Percentiles rank a stretch among this genome's conserved stretches.
phyloP scores from a whole-genome alignment of 2,113 vertebrate species.

The Malurus cyaneus region DNA sequence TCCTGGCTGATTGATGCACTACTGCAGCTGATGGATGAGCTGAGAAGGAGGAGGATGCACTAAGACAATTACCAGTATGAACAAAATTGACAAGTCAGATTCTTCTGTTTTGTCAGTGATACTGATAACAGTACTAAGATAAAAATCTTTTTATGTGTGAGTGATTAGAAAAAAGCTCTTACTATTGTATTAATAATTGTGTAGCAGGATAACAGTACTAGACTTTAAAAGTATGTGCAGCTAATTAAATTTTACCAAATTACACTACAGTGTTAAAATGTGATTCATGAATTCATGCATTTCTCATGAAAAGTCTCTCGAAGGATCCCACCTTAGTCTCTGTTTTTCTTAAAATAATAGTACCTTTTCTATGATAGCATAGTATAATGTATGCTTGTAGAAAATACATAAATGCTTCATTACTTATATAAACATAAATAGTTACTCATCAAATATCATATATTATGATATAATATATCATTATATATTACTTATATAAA shows the following conservation, averaged over 20 bases:
- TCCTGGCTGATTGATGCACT: neutral
- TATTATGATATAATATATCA: no score
- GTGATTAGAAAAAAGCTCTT: neutral
- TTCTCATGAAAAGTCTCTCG: neutral
- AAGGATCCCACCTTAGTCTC: neutral
- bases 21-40: neutral
- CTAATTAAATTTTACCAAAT: neutral
- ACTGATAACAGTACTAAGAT: neutral
- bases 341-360: neutral
- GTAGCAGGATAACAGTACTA: neutral
- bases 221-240: accelerated
- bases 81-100: neutral
- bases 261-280: neutral
- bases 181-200: neutral
- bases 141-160: neutral
- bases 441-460: neutral
- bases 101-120: neutral
- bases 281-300: neutral
- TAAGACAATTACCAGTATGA: neutral
- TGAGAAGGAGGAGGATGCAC: neutral
- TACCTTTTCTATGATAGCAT: neutral
- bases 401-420: neutral
- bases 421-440: neutral
- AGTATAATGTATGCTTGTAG: neutral
- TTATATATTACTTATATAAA: neutral